Evolutionary conservation across 53 echinoderm and acorn worm genomes (phyloP), one percentile per base, ranked within the genome.

Genomic region (Arbacia lixula): DNA sequence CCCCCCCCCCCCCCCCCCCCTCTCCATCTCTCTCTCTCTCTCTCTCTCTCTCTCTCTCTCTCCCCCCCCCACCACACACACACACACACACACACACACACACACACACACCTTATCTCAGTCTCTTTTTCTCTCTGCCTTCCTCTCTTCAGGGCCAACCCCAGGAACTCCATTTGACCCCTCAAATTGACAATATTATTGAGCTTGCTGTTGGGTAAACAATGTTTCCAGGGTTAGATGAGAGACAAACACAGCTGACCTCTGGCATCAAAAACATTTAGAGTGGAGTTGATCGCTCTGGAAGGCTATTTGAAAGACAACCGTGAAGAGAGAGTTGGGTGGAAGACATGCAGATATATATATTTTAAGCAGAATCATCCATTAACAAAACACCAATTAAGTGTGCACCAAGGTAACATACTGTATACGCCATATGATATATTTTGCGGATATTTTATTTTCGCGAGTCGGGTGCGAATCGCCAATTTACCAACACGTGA

Each of bases 131-230:
- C 43, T 19, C n/a, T 2, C 43, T 26, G 11, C 39, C 2, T 2
- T 21, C 29, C 5, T 24, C 5, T 26, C 26, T 24, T n/a, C 37
- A 31, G 2, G 67, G 3, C 36, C 36, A 2, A 3, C 36, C 2
- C 36, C 6, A 36, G 32, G 38, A 27, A 74, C 74, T 74, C 36
- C 52, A 5, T 19, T n/a, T 74, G 53, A 74, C 52, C 74, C 74
- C 21, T 74, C 74, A 74, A 74, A 74, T 74, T 74, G 74, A 33
- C 54, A 74, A 25, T 74, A 74, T 74, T 74, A 50, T 50, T 72
- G 72, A 24, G 72, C 74, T 20, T 53, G 20, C 74, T 74, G 74
- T 53, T 74, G 74, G 52, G 46, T 74, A 53, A 74, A 74, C 74
- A 74, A 5, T 34, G 29, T 42, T 49, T 33, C 53, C 16, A 16